These are phyloP conservation scores for Trinorchestia longiramus DNA, from an alignment of 1,140 invertebrate species.

Conservation along the genomic window DNA sequence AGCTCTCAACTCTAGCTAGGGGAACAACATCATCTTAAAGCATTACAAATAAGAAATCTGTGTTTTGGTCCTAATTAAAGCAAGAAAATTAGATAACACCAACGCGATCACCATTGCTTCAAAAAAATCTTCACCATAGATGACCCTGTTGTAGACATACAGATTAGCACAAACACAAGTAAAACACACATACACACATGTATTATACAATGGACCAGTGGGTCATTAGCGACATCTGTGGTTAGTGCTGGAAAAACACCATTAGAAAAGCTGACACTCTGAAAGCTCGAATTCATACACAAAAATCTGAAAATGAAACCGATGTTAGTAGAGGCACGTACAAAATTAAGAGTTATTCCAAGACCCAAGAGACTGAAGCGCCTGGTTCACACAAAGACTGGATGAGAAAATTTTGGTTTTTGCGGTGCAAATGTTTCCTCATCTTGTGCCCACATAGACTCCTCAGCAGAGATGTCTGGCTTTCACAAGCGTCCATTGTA, in stretches of 20 bases:
- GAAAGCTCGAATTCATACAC: neutral
- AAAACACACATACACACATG: neutral
- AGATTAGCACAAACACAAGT: neutral
- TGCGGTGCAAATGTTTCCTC: too few relatives aligned
- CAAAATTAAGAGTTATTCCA: neutral
- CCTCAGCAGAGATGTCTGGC: too few relatives aligned
- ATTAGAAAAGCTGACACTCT: neutral
- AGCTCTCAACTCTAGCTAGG: neutral
- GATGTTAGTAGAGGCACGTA: neutral
- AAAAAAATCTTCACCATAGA: neutral
- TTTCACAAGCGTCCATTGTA: too few relatives aligned
- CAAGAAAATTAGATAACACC: neutral
- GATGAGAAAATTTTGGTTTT: neutral
- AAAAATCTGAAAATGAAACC: neutral
- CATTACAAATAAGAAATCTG: neutral
- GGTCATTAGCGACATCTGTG: neutral
- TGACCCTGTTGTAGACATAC: neutral
- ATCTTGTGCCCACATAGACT: too few relatives aligned
- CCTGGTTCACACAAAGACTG: neutral
- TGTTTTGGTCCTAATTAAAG: neutral
- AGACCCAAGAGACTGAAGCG: neutral
- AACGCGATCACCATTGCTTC: neutral
- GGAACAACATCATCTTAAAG: neutral
- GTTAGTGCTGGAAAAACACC: neutral
- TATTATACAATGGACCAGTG: too few relatives aligned